phyloP scores from a whole-genome alignment of 2,113 vertebrate genomes.

The Onychostoma macrolepis region DNA sequence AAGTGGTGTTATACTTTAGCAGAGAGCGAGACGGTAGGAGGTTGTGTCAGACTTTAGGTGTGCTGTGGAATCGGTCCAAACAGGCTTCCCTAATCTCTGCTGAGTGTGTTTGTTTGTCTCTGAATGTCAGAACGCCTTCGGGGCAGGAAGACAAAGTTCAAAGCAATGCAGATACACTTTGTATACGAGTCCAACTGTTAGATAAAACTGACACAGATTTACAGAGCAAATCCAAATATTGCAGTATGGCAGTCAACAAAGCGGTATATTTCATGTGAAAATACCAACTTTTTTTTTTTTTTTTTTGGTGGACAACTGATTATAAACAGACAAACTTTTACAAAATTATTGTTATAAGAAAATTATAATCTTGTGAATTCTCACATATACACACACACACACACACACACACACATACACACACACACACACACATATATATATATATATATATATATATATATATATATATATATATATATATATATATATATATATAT shows the following conservation, averaged over 20 bases:
- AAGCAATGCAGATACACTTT: slow-evolving; percentile 49
- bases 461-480: no score
- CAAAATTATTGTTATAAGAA: not conserved
- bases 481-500: no score
- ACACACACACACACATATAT: no score
- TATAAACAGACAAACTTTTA: not conserved
- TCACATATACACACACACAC: no score
- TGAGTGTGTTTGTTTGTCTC: slow-evolving; percentile 54
- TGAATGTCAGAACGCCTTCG: slow-evolving; percentile 52
- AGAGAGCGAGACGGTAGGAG: slow-evolving; percentile 38
- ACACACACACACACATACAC: no score
- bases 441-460: no score
- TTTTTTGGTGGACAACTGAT: not conserved
- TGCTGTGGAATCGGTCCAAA: slow-evolving; percentile 49
- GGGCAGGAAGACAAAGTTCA: slow-evolving; percentile 30
- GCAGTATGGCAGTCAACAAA: slow-evolving; percentile 17
- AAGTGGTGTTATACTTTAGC: slow-evolving; percentile 25
- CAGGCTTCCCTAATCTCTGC: slow-evolving; percentile 51
- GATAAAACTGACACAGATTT: slow-evolving; percentile 41
- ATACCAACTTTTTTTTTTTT: not conserved
- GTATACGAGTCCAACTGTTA: slow-evolving; percentile 42
- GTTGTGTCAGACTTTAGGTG: slow-evolving; percentile 33
- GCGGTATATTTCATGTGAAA: not conserved
- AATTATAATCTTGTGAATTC: no score
- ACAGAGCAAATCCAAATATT: slow-evolving; percentile 46